Percentiles rank a stretch among this genome's conserved stretches.
Conservation (phyloP, 1,140 invertebrate species). For the Elymnias hypermnestra region DNA sequence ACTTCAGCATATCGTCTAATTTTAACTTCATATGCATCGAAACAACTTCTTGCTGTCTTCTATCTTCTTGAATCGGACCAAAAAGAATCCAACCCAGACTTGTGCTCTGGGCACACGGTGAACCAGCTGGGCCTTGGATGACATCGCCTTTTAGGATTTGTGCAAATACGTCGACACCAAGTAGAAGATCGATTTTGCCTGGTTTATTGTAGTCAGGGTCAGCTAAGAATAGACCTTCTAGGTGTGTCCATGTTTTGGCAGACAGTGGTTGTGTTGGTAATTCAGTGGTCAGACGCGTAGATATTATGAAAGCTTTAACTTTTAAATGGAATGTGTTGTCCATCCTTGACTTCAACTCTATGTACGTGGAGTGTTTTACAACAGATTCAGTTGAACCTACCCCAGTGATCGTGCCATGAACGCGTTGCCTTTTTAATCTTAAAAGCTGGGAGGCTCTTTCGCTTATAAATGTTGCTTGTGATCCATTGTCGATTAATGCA, state of each 20-base stretch:
- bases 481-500: constrained; percentile 7
- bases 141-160: constrained; percentile 4
- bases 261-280: constrained; percentile 11
- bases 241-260: constrained; percentile 8
- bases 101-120: constrained; percentile 16
- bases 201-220: constrained; percentile 22
- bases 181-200: constrained; percentile 21
- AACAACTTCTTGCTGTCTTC: not conserved
- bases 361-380: not conserved
- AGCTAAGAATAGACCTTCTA: constrained; percentile 15
- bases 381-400: not conserved
- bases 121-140: constrained; percentile 11
- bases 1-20: constrained; percentile 10
- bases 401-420: constrained; percentile 11
- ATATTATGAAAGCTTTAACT: constrained; percentile 18
- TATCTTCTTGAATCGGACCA: constrained; percentile 9
- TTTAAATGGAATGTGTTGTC: constrained; percentile 15
- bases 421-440: not conserved
- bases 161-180: constrained; percentile 21
- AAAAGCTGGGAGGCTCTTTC: constrained; percentile 2
- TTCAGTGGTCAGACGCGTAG: constrained; percentile 12
- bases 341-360: constrained; percentile 17
- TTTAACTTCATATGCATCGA: constrained; percentile 5
- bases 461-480: constrained; percentile 6
- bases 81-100: constrained; percentile 24